Evolutionary conservation across 2,797 vertebrate species (phyloP).

Genomic region (Enteromius mattozi): DNA sequence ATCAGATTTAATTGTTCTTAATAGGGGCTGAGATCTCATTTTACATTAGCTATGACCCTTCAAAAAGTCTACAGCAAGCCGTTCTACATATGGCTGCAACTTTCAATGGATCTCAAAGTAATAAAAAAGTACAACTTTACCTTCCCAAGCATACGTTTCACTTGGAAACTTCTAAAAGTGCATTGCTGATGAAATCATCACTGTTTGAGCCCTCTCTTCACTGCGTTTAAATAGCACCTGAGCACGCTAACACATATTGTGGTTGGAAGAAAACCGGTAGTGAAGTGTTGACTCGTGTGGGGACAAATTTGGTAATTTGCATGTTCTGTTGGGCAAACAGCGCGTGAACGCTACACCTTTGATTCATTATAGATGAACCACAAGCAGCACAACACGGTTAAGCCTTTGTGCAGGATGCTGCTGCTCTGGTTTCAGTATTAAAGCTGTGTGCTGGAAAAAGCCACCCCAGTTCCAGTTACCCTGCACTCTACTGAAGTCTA

Average conservation of each 20-base stretch:
- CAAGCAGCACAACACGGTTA: slow-evolving; percentile 77
- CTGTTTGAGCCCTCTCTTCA: slow-evolving; percentile 9
- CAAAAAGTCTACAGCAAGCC: not conserved
- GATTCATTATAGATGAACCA: slow-evolving; percentile 83
- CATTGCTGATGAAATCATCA: slow-evolving; percentile 44
- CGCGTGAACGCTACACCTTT: slow-evolving; percentile 77
- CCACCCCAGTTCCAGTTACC: slow-evolving; percentile 61
- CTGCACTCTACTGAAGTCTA: slow-evolving; percentile 58
- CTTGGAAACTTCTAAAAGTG: slow-evolving; percentile 18
- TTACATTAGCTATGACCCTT: not conserved
- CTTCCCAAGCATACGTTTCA: slow-evolving; percentile 13
- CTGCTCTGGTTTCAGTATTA: slow-evolving; percentile 75
- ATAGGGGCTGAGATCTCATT: not conserved
- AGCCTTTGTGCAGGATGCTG: slow-evolving; percentile 75
- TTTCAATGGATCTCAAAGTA: slow-evolving; percentile 7
- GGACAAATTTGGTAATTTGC: slow-evolving; percentile 73
- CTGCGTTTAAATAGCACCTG: slow-evolving; percentile 33
- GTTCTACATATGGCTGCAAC: not conserved
- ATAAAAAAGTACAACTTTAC: slow-evolving; percentile 22
- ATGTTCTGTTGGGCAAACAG: slow-evolving; percentile 79
- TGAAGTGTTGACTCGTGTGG: slow-evolving; percentile 59
- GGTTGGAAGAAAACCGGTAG: slow-evolving; percentile 38
- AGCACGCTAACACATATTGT: slow-evolving; percentile 38
- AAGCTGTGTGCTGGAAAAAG: slow-evolving; percentile 53
- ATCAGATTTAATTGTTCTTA: not conserved